A percentile compares a stretch with the other conserved stretches of the same genome.
Conservation (phyloP, 2,797 vertebrate species). For the Enteromius treurensis region DNA sequence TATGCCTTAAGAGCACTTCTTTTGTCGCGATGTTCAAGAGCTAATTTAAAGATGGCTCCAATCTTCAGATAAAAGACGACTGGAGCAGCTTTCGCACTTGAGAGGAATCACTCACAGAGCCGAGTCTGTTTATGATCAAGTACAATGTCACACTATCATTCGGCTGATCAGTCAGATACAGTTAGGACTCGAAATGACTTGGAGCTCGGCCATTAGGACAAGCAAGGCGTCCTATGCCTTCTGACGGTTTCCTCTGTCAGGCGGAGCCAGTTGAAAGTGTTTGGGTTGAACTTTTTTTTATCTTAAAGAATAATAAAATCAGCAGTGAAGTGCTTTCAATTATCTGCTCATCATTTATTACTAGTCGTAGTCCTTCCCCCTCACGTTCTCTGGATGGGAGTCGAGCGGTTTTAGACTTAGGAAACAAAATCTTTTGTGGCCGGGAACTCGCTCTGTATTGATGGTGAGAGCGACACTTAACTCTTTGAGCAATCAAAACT, state of each 20-base stretch:
- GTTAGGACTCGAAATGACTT: constrained; percentile 30
- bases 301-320: constrained; percentile 49
- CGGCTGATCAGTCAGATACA: constrained; percentile 52
- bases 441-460: constrained; percentile 42
- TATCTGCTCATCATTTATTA: constrained; percentile 53
- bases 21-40: constrained; percentile 63
- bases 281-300: constrained; percentile 34
- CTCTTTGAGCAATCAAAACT: constrained; percentile 58
- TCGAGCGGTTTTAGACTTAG: constrained; percentile 45
- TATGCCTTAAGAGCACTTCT: constrained; percentile 65
- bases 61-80: constrained; percentile 63
- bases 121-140: constrained; percentile 55
- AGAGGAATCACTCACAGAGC: constrained; percentile 56
- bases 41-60: constrained; percentile 66
- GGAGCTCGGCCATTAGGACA: constrained; percentile 27
- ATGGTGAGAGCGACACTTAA: constrained; percentile 52
- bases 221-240: constrained; percentile 12
- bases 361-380: constrained; percentile 48
- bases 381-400: constrained; percentile 41
- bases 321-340: constrained; percentile 29
- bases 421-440: constrained; percentile 54
- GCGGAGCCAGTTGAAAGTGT: constrained; percentile 28
- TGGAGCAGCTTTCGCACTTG: constrained; percentile 55
- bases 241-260: constrained; percentile 6
- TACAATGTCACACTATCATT: constrained; percentile 50